These are phyloP conservation scores for Ataeniobius toweri DNA, from an alignment of 2,797 vertebrate genomes.

Conservation along the genomic window DNA sequence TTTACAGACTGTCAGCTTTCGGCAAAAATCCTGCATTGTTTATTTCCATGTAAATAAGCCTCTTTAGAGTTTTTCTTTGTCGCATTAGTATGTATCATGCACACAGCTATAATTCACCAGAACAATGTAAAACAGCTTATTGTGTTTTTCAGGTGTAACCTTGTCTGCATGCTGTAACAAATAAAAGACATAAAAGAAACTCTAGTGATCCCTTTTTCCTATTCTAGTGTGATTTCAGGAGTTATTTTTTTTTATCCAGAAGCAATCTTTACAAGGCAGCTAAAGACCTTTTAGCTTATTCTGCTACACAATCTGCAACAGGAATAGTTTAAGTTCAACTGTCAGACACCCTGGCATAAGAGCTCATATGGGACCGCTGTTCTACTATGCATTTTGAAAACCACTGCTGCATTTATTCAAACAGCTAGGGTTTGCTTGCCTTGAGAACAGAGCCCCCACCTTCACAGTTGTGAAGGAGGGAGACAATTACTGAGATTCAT, in stretches of 20 bases:
- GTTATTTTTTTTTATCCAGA: background rate
- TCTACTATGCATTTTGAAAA: constrained; percentile 32
- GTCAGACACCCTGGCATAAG: constrained; percentile 27
- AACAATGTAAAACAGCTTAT: constrained; percentile 14
- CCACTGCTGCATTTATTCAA: constrained; percentile 37
- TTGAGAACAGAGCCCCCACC: constrained; percentile 33
- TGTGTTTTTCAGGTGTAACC: background rate
- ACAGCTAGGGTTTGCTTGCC: constrained; percentile 50
- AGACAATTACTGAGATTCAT: constrained; percentile 74
- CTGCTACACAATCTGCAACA: constrained; percentile 9
- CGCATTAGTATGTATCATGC: constrained; percentile 4
- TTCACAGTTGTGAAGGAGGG: constrained; percentile 41
- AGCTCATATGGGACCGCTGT: constrained; percentile 1
- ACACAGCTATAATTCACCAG: background rate
- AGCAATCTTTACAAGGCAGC: background rate
- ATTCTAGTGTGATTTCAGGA: background rate
- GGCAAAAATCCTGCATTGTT: background rate
- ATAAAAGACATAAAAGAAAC: constrained; percentile 8
- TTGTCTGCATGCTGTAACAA: background rate
- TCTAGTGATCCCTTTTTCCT: background rate
- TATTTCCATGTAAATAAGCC: background rate
- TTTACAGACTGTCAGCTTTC: background rate
- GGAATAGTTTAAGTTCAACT: constrained; percentile 18
- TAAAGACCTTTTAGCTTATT: constrained; percentile 11
- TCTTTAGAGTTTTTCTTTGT: background rate